phyloP scores from a whole-genome alignment of 2,888 invertebrate species.

The Cephus sareptanus region DNA sequence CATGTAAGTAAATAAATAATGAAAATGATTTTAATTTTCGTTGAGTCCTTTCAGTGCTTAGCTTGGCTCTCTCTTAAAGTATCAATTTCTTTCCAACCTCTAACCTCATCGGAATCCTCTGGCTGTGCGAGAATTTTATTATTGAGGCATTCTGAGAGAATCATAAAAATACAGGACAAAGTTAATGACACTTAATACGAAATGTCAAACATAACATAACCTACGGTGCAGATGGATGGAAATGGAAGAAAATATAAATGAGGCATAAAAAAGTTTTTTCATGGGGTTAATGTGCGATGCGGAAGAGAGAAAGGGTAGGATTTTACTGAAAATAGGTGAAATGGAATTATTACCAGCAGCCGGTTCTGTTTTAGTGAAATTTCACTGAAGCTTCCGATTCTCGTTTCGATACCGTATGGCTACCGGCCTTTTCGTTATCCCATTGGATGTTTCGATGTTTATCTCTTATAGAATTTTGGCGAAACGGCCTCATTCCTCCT shows the following conservation, averaged over 20 bases:
- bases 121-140: neutral
- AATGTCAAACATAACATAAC: neutral
- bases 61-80: neutral
- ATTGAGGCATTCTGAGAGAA: neutral
- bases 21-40: neutral
- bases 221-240: neutral
- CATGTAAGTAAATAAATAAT: neutral
- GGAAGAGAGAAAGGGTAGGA: neutral
- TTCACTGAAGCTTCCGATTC: neutral
- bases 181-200: neutral
- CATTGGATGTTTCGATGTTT: neutral
- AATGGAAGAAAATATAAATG: neutral
- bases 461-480: neutral
- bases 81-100: neutral
- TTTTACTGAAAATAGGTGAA: neutral
- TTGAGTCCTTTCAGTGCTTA: neutral
- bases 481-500: neutral
- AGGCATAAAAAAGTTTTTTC: neutral
- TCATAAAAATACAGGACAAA: neutral
- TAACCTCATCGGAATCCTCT: neutral
- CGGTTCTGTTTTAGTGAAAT: neutral
- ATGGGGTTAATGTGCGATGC: neutral
- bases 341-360: neutral
- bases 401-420: neutral
- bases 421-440: neutral